These are phyloP conservation scores for Nezara viridula DNA, from an alignment of 2,888 invertebrate genomes.

Conservation along the genomic window DNA sequence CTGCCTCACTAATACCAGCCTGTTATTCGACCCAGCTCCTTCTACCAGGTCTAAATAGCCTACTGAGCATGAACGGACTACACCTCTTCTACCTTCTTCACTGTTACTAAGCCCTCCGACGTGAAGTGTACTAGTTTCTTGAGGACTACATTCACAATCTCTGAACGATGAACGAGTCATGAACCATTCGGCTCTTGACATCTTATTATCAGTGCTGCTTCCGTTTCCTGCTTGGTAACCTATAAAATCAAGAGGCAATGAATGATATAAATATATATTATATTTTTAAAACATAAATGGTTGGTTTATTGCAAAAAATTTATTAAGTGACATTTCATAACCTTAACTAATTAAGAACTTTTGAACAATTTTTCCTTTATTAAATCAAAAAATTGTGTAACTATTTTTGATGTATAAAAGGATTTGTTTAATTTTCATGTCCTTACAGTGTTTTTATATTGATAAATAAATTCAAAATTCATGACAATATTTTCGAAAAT, in stretches of 20 bases:
- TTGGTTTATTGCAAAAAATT: no score
- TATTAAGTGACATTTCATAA: no score
- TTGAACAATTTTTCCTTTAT: no score
- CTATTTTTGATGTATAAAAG: no score
- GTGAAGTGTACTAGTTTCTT: constrained; percentile 56
- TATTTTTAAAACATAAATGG: no score
- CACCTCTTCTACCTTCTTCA: constrained; percentile 64
- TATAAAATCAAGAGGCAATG: background rate
- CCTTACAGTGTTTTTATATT: no score
- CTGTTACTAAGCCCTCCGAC: constrained; percentile 69
- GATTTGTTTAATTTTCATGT: no score
- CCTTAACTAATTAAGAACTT: no score
- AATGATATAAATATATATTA: background rate
- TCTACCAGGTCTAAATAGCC: constrained; percentile 89
- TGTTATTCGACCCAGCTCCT: constrained; percentile 71
- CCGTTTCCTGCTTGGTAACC: constrained; percentile 57
- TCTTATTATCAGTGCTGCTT: constrained; percentile 52
- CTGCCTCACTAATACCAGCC: constrained; percentile 67
- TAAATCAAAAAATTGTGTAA: no score
- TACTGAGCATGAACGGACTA: constrained; percentile 82
- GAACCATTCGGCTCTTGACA: constrained; percentile 64
- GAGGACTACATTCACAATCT: constrained; percentile 65
- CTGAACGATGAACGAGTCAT: constrained; percentile 66
- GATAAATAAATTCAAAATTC: no score
- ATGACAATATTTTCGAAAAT: no score